Evolutionary conservation across 2,113 vertebrate species (phyloP), one percentile per base, ranked within the genome.

Genomic region (Calypte anna): DNA sequence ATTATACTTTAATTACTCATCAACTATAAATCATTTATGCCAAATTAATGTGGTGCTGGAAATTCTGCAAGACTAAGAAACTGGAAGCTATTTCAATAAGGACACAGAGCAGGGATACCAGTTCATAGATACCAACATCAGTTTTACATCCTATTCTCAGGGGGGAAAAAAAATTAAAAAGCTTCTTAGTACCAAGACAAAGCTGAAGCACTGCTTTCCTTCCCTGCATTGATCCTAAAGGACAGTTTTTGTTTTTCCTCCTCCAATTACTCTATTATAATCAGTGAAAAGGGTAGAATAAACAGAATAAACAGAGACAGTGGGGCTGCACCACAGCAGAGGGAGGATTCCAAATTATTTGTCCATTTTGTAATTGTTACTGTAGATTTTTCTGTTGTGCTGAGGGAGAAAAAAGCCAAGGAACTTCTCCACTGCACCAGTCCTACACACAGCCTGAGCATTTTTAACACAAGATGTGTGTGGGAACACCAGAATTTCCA

Each of bases 1-100:
- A 87, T 40, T 16, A 69, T 40, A 72, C 61, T 77, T 93, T 78
- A 97, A 78, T 93, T 96, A 87, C 73, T 93, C 68, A 95, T 90
- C 88, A 94, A 44, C 82, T 90, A 72, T 83, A 94, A 93, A 93
- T 94, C 79, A 91, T 79, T 90, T 88, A 30, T 90, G 73, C 80
- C 68, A 90, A 95, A 93, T 86, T 68, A 88, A 91, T 64, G 55
- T 68, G 64, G 55, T 68, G 64, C 85, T 96, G 85, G 80, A 88
- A 96, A 68, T 91, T 83, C 25, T 88, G 80, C 82, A 94, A 90
- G 88, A 33, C 68, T 84, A 77, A 86, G 70, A 77, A 94, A 91
- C 2, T 86, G 44, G 82, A 91, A 91, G 66, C 61, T 69, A 38
- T 87, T 92, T 76, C 70, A 87, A 24, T 72, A 82, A 23, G 61